These are phyloP conservation scores for Ptychodera flava DNA, from an alignment of 35 echinoderm and acorn worm genomes.

Conservation along the genomic window DNA sequence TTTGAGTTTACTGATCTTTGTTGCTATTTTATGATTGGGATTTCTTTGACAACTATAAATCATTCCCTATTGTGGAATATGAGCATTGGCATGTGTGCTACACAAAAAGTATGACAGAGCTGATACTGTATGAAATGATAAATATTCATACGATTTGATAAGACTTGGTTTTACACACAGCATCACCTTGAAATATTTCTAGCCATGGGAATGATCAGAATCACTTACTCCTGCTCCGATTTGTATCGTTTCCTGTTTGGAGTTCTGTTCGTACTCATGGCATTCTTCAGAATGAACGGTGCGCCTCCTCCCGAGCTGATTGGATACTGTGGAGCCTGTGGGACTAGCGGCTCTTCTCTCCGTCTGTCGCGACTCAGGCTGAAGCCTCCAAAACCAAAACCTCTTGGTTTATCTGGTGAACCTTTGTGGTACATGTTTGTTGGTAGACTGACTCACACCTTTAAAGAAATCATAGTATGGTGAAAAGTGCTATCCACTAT, in stretches of 20 bases:
- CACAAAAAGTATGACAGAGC: too few species aligned
- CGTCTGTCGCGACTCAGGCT: background rate
- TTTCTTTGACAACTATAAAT: background rate
- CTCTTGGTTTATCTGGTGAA: background rate
- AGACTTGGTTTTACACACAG: too few species aligned
- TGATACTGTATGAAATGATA: too few species aligned
- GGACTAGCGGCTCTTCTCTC: background rate
- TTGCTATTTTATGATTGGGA: too few species aligned
- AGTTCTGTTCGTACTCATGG: background rate
- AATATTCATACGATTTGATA: too few species aligned
- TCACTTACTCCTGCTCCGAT: conserved; percentile 83
- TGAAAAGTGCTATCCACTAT: too few species aligned
- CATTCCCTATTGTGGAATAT: background rate
- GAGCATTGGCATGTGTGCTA: too few species aligned
- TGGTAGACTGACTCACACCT: too few species aligned
- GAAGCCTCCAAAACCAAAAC: background rate
- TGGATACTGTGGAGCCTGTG: background rate
- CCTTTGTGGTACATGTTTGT: background rate
- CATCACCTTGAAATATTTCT: too few species aligned
- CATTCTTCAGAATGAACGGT: background rate
- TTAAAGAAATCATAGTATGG: too few species aligned
- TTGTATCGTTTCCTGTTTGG: conserved; percentile 49
- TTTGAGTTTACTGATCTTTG: background rate
- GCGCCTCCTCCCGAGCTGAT: background rate
- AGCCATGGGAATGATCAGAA: too few species aligned